Evolutionary conservation across 2,113 vertebrate species (phyloP).

Genomic region (Nothoprocta perdicaria): DNA sequence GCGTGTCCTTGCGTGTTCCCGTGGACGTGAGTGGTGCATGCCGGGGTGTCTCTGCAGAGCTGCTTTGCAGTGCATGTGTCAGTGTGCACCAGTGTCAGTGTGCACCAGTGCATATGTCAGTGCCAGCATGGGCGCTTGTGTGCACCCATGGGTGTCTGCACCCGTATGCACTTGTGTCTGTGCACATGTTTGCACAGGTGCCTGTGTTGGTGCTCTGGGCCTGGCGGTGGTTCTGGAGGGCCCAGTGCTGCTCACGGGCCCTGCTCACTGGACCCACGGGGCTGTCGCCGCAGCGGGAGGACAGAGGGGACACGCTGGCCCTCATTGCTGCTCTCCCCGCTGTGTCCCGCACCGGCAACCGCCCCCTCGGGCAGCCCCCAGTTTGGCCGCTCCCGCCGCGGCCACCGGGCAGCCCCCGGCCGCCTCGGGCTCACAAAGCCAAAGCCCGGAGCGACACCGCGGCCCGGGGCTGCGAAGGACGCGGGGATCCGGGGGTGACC

Average conservation of each 20-base stretch:
- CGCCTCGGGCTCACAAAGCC: not conserved
- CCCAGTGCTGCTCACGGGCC: not conserved
- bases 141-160: not conserved
- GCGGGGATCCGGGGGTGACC: not conserved
- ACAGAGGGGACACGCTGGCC: no score
- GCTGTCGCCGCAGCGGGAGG: no score
- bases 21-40: not conserved
- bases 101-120: not conserved
- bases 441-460: not conserved
- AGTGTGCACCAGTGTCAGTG: no score
- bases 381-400: no score
- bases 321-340: no score
- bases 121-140: not conserved
- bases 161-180: no score
- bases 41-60: not conserved
- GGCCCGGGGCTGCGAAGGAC: not conserved
- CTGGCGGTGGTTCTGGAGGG: no score
- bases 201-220: not conserved
- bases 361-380: no score
- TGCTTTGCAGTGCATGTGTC: not conserved
- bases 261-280: no score
- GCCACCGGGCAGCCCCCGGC: no score
- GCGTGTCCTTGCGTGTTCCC: not conserved
- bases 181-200: accelerated
- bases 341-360: no score